phyloP scores from a whole-genome alignment of 2,113 vertebrate genomes.

The Lagopus leucura region DNA sequence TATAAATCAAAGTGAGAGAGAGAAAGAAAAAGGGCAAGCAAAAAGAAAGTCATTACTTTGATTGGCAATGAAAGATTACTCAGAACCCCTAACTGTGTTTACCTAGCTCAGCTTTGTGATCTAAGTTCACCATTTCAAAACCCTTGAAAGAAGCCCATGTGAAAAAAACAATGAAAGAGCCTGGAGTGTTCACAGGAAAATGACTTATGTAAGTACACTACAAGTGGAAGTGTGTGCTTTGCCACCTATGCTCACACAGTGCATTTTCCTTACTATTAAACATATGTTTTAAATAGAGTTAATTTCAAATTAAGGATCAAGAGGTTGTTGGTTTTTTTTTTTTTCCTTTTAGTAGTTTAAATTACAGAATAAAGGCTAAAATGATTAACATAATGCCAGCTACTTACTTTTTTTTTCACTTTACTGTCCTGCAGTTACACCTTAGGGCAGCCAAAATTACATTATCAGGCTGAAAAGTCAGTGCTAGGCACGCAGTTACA shows the following conservation, averaged over 20 bases:
- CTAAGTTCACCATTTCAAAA: conserved; percentile 27
- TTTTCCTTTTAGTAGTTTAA: background rate
- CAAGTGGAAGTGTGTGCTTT: background rate
- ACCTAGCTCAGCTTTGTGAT: conserved; percentile 15
- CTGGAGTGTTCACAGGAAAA: background rate
- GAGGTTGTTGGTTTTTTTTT: background rate
- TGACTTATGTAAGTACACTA: accelerated
- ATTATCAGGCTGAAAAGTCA: background rate
- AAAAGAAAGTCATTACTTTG: conserved; percentile 59
- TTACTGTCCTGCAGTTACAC: background rate
- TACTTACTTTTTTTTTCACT: background rate
- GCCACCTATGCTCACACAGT: background rate
- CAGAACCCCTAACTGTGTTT: conserved; percentile 36
- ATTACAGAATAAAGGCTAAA: background rate
- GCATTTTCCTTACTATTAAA: background rate
- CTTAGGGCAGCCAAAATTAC: background rate
- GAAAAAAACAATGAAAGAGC: background rate
- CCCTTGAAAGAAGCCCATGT: background rate
- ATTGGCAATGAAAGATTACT: conserved; percentile 59
- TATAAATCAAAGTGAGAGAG: conserved; percentile 67
- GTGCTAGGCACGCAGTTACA: conserved; percentile 18
- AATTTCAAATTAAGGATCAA: background rate
- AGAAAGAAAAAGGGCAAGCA: conserved; percentile 17
- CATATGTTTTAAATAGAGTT: background rate
- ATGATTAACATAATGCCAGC: background rate